Percentiles rank a stretch among this genome's conserved stretches.
Conservation (phyloP, 2,797 vertebrate genomes). For the Stomatorhinus walkeri region DNA sequence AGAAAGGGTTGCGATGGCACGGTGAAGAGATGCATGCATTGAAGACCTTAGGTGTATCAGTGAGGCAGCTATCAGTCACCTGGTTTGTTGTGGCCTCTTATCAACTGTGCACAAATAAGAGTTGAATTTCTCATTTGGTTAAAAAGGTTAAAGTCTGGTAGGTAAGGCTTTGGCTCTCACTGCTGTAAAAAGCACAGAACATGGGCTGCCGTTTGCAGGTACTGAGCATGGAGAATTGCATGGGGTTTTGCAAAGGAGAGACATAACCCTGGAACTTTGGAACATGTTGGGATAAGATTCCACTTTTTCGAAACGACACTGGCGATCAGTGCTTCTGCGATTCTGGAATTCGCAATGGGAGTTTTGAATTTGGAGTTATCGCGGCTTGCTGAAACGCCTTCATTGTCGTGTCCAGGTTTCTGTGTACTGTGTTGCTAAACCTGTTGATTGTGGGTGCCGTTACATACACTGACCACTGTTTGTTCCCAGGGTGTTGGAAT, state of each 20-base stretch:
- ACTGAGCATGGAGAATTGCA: background rate
- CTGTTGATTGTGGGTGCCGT: background rate
- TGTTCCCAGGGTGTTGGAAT: conserved; percentile 3
- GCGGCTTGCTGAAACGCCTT: background rate
- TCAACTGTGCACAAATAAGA: conserved; percentile 8
- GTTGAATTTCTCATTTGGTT: background rate
- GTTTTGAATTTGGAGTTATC: background rate
- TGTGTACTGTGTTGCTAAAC: background rate
- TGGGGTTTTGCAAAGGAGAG: background rate
- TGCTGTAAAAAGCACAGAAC: background rate
- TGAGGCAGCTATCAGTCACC: background rate
- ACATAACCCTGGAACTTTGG: background rate
- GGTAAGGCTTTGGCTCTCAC: background rate
- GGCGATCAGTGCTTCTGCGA: background rate
- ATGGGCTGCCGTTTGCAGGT: background rate
- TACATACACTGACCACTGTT: background rate
- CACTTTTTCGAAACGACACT: background rate
- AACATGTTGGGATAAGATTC: background rate
- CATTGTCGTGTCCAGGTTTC: background rate
- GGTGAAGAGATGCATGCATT: background rate
- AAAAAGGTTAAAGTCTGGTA: background rate
- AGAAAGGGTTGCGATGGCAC: background rate
- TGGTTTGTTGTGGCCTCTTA: background rate
- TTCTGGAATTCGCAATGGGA: background rate
- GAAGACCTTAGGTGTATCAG: background rate